Percentiles rank a stretch among this genome's conserved stretches.
These are phyloP conservation scores for Cheilosia urbana DNA, from an alignment of 2,888 invertebrate species.

Conservation along the genomic window DNA sequence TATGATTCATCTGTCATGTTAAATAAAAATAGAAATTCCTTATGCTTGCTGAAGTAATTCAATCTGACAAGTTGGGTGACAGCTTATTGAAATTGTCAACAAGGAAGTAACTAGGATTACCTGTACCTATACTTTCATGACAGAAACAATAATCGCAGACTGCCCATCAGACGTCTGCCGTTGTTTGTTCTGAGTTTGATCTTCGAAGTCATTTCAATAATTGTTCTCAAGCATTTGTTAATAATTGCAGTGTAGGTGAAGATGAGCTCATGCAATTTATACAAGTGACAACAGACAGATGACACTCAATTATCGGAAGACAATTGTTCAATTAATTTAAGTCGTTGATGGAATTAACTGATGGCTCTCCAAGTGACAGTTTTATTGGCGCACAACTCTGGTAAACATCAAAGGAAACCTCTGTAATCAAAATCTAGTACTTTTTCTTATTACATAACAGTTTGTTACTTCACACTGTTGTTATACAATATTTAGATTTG, in stretches of 20 bases:
- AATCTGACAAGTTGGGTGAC: neutral
- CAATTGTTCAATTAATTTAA: no score
- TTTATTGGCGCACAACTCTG: no score
- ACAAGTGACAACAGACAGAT: no score
- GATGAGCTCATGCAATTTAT: neutral
- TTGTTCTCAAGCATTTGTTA: neutral
- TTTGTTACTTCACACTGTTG: neutral
- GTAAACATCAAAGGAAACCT: no score
- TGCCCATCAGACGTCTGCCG: neutral
- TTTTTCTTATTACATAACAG: neutral
- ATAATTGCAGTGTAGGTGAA: neutral
- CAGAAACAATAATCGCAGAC: neutral
- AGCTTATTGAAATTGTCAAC: neutral
- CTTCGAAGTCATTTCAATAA: neutral
- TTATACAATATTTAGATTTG: neutral
- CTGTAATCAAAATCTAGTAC: no score
- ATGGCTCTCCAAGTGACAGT: no score
- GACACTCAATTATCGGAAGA: no score
- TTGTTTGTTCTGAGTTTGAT: neutral
- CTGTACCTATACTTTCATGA: neutral
- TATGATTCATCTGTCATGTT: neutral
- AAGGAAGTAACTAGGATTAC: no score
- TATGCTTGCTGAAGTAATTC: neutral
- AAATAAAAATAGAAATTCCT: neutral
- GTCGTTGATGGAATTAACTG: no score